A percentile compares a stretch with the other conserved stretches of the same genome.
phyloP scores from a whole-genome alignment of 2,888 invertebrate species.

The Troilus luridus region DNA sequence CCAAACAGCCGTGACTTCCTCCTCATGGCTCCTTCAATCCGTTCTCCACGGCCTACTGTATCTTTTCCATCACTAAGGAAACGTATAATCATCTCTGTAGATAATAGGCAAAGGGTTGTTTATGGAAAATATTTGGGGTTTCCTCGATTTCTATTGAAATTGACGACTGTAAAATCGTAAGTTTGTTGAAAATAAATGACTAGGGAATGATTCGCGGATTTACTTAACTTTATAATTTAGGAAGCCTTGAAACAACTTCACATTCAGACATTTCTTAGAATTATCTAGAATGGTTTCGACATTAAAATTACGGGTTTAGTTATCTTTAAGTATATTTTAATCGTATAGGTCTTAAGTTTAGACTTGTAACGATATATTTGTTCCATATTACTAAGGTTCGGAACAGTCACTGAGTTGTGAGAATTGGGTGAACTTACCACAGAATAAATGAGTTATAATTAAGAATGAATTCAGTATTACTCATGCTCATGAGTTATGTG shows the following conservation, averaged over 20 bases:
- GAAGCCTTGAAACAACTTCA: too few relatives aligned
- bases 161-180: not conserved
- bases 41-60: constrained; percentile 40
- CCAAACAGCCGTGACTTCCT: constrained; percentile 28
- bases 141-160: not conserved
- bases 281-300: too few relatives aligned
- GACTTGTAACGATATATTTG: too few relatives aligned
- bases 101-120: not conserved
- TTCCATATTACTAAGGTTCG: too few relatives aligned
- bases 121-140: not conserved
- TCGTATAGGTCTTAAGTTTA: too few relatives aligned
- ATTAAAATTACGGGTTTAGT: too few relatives aligned
- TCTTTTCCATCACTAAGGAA: constrained; percentile 37
- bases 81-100: not conserved
- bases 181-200: not conserved
- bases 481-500: not conserved
- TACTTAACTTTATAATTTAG: not conserved
- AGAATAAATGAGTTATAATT: too few relatives aligned
- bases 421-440: not conserved
- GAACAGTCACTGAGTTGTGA: not conserved
- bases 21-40: constrained; percentile 3
- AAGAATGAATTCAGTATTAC: not conserved
- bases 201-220: not conserved
- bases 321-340: too few relatives aligned
- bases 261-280: too few relatives aligned